Evolutionary conservation across 2,113 vertebrate genomes (phyloP), one percentile per base, ranked within the genome.

Genomic region (Sander vitreus): DNA sequence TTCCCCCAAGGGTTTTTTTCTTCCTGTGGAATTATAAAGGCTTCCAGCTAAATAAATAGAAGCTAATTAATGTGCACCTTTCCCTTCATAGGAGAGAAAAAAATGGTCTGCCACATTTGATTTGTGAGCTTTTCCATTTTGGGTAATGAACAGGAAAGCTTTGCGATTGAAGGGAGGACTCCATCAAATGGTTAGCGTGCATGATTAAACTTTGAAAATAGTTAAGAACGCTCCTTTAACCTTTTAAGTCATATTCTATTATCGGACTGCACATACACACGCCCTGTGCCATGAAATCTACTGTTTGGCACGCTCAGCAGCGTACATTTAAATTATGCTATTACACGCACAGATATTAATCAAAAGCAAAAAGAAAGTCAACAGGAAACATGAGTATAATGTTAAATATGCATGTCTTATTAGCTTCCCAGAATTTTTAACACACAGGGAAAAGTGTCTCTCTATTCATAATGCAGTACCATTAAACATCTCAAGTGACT

Each of bases 1-100:
- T 70, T 78, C 62, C 76, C 64, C 6, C 21, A 36, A 76, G 30
- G 12, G 60, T 68, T 81, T 15, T 69, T 74, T 48, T 63, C 45
- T 59, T 88, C 25, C 62, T 64, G 71, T 76, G 19, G 84, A 92
- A 91, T 85, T 87, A 83, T 88, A 92, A 93, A 89, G 69, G 80
- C 76, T 92, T 81, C 86, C 93, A 94, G 93, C 93, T 95, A 93
- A 92, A 92, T 85, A 93, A 94, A 94, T 89, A 94, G n/a, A 80
- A 81, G 74, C 83, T 90, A 93, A 93, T 93, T 92, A 94, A 93
- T 90, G 88, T 86, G 89, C 89, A 93, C 85, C 86, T 86, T 92
- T 88, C 60, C 85, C 85, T 89, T 93, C 83, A 82, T 65, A 72
- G 50, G 68, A 65, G 72, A 72, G 68, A 80, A 78, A 80, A 78